Conservation (phyloP, 2,888 invertebrate genomes). For the Diaphora mendica region DNA sequence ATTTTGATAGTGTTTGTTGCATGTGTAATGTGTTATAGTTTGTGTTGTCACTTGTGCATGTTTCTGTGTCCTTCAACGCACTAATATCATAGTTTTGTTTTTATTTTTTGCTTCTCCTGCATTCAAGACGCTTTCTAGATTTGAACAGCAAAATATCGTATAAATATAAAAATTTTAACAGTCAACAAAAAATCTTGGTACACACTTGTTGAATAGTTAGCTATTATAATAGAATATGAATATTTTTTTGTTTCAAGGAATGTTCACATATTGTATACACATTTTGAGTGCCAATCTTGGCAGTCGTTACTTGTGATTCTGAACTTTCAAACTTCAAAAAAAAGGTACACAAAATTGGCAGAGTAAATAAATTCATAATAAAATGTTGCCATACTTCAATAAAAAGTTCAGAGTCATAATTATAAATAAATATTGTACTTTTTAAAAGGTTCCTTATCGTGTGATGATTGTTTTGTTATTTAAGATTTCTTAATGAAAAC, state of each 20-base stretch:
- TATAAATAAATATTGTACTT: slow-evolving; percentile 73
- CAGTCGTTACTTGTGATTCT: slow-evolving; percentile 56
- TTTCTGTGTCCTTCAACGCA: slow-evolving; percentile 82
- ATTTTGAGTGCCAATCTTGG: slow-evolving; percentile 59
- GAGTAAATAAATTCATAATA: not conserved
- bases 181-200: slow-evolving; percentile 71
- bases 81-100: slow-evolving; percentile 79
- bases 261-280: slow-evolving; percentile 78
- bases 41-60: slow-evolving; percentile 71
- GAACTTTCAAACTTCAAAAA: slow-evolving; percentile 46
- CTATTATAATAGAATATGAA: slow-evolving; percentile 56
- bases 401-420: slow-evolving; percentile 59
- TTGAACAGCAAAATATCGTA: slow-evolving; percentile 77
- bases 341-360: not conserved
- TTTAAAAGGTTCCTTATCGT: slow-evolving; percentile 78
- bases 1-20: slow-evolving; percentile 48
- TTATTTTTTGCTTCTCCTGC: slow-evolving; percentile 70
- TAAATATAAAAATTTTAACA: slow-evolving; percentile 54
- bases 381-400: not conserved
- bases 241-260: slow-evolving; percentile 76
- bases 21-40: slow-evolving; percentile 45
- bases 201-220: slow-evolving; percentile 60
- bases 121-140: slow-evolving; percentile 65
- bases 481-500: slow-evolving; percentile 64
- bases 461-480: slow-evolving; percentile 81